Conservation (phyloP, 2,888 invertebrate genomes). For the Erebia ligea region DNA sequence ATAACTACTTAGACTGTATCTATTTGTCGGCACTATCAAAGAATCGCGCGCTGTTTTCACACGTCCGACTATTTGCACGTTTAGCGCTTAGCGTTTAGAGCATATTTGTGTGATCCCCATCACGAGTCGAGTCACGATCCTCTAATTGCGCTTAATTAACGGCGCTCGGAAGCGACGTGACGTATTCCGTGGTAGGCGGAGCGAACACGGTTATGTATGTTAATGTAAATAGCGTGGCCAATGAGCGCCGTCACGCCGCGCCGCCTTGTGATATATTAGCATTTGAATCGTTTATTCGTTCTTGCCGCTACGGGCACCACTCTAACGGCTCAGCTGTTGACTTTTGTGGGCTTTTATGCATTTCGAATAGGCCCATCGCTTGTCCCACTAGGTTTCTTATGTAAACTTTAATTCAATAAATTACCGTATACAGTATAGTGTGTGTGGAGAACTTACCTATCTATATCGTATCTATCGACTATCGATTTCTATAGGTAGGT, state of each 20-base stretch:
- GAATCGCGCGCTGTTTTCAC: constrained; percentile 26
- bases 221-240: constrained; percentile 78
- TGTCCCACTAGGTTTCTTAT: constrained; percentile 66
- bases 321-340: constrained; percentile 48
- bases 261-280: constrained; percentile 82
- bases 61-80: constrained; percentile 32
- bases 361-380: constrained; percentile 57
- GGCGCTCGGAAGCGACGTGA: constrained; percentile 71
- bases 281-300: constrained; percentile 80
- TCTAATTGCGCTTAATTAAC: constrained; percentile 78
- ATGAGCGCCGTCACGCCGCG: constrained; percentile 71
- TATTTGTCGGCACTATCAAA: constrained; percentile 40
- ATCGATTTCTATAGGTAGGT: constrained; percentile 52
- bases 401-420: constrained; percentile 64
- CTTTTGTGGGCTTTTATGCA: constrained; percentile 69
- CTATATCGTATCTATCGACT: constrained; percentile 52
- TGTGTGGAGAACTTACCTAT: constrained; percentile 50
- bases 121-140: constrained; percentile 63
- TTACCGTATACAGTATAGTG: constrained; percentile 57
- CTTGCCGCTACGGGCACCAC: constrained; percentile 53
- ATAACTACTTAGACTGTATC: constrained; percentile 35
- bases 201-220: constrained; percentile 71
- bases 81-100: constrained; percentile 31
- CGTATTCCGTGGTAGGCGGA: constrained; percentile 69
- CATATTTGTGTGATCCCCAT: constrained; percentile 53